Percentiles rank a stretch among this genome's conserved stretches.
phyloP scores from a whole-genome alignment of 2,888 invertebrate species.

The Masnerella sp. region DNA sequence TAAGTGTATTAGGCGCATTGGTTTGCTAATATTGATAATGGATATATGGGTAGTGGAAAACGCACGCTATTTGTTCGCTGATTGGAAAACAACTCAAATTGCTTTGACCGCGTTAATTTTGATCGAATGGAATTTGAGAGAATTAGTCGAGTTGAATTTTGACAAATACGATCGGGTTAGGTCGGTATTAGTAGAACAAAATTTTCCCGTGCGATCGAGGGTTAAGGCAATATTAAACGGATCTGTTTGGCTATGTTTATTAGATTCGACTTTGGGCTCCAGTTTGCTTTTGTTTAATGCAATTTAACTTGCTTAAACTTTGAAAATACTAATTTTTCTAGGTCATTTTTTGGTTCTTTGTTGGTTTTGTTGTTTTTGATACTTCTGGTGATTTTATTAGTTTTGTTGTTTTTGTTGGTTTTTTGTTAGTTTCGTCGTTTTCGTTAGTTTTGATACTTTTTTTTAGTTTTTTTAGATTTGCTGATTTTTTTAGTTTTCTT shows the following conservation, averaged over 20 bases:
- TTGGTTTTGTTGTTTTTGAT: too few relatives aligned
- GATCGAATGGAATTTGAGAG: constrained; percentile 31
- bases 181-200: constrained; percentile 9
- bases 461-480: too few relatives aligned
- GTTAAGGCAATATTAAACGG: constrained; percentile 15
- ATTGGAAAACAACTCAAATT: constrained; percentile 48
- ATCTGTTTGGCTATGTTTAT: constrained; percentile 3
- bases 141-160: constrained; percentile 34
- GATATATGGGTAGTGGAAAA: constrained; percentile 33
- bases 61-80: constrained; percentile 33
- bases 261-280: not conserved
- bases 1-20: constrained; percentile 22
- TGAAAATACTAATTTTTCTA: too few relatives aligned
- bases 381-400: too few relatives aligned
- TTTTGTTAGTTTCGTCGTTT: too few relatives aligned
- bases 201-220: constrained; percentile 12
- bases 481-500: too few relatives aligned
- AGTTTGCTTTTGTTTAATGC: not conserved
- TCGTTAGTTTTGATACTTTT: too few relatives aligned
- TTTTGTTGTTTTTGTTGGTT: too few relatives aligned
- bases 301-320: too few relatives aligned
- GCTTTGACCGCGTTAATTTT: constrained; percentile 45
- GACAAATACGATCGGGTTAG: constrained; percentile 13
- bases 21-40: constrained; percentile 40
- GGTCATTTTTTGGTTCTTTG: too few relatives aligned